Percentiles rank a stretch among this genome's conserved stretches.
These are phyloP conservation scores for Oostethus manadensis DNA, from an alignment of 2,113 vertebrate species.

Conservation along the genomic window DNA sequence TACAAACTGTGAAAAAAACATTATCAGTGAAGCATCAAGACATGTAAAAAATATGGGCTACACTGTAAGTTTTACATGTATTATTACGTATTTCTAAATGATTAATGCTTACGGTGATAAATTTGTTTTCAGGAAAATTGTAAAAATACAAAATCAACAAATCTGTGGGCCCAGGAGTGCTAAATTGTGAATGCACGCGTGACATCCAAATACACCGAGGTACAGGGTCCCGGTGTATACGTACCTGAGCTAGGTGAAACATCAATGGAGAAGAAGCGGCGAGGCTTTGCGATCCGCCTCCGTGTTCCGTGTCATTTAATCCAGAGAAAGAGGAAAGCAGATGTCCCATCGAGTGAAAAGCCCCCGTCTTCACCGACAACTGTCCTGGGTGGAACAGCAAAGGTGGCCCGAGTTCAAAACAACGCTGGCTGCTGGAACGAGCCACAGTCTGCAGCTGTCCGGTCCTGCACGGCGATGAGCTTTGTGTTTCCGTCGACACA, in stretches of 20 bases:
- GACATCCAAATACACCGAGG: too few relatives aligned
- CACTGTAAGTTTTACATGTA: too few relatives aligned
- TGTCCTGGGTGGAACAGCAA: constrained; percentile 85
- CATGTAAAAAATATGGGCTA: too few relatives aligned
- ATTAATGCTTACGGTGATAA: too few relatives aligned
- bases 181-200: too few relatives aligned
- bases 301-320: constrained; percentile 66
- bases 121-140: too few relatives aligned
- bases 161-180: too few relatives aligned
- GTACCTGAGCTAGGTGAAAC: constrained; percentile 92
- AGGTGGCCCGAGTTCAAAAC: constrained; percentile 80
- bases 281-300: constrained; percentile 66
- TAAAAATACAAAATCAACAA: too few relatives aligned
- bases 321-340: constrained; percentile 82
- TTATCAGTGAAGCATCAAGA: too few relatives aligned
- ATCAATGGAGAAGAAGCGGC: constrained; percentile 75
- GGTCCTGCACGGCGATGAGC: constrained; percentile 69
- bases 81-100: too few relatives aligned
- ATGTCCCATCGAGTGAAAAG: constrained; percentile 83
- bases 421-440: constrained; percentile 79
- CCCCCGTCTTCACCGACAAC: constrained; percentile 77
- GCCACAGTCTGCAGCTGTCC: constrained; percentile 80
- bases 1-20: too few relatives aligned
- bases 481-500: constrained; percentile 77
- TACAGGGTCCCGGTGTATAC: neutral